A percentile compares a stretch with the other conserved stretches of the same genome.
These are phyloP conservation scores for Belonocnema kinseyi DNA, from an alignment of 1,140 invertebrate species.

Conservation along the genomic window DNA sequence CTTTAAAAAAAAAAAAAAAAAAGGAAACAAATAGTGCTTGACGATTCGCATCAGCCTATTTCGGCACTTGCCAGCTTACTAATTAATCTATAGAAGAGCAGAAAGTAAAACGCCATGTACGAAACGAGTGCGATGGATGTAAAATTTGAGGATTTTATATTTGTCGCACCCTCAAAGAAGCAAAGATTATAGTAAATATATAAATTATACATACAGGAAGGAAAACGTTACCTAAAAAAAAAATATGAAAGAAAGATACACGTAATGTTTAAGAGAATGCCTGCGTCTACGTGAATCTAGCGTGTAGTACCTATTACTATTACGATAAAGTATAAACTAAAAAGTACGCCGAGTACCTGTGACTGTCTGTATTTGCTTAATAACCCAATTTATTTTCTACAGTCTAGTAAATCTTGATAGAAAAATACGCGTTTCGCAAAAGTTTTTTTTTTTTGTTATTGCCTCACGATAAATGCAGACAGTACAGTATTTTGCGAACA, in stretches of 20 bases:
- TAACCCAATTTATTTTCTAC: background rate
- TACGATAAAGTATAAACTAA: constrained; percentile 22
- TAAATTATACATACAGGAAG: constrained; percentile 47
- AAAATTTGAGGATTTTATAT: constrained; percentile 16
- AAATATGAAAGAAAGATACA: background rate
- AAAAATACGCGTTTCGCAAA: background rate
- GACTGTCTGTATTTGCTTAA: constrained; percentile 40
- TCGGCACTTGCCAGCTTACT: constrained; percentile 25
- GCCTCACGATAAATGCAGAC: background rate
- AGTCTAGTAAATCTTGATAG: background rate
- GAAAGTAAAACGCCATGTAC: background rate
- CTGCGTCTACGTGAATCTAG: constrained; percentile 59
- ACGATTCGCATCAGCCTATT: constrained; percentile 23
- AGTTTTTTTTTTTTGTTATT: background rate
- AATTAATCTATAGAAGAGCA: constrained; percentile 20
- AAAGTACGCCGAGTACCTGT: constrained; percentile 41
- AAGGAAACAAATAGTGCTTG: background rate
- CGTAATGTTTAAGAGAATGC: constrained; percentile 36
- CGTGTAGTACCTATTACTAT: constrained; percentile 56
- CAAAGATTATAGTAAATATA: constrained; percentile 37
- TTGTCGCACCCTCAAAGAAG: constrained; percentile 23
- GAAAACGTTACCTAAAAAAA: constrained; percentile 45
- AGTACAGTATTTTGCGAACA: constrained; percentile 49
- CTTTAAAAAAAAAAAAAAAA: background rate
- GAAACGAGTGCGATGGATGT: constrained; percentile 4